phyloP scores from a whole-genome alignment of 1,140 invertebrate species.

The Oreohelix idahoensis region DNA sequence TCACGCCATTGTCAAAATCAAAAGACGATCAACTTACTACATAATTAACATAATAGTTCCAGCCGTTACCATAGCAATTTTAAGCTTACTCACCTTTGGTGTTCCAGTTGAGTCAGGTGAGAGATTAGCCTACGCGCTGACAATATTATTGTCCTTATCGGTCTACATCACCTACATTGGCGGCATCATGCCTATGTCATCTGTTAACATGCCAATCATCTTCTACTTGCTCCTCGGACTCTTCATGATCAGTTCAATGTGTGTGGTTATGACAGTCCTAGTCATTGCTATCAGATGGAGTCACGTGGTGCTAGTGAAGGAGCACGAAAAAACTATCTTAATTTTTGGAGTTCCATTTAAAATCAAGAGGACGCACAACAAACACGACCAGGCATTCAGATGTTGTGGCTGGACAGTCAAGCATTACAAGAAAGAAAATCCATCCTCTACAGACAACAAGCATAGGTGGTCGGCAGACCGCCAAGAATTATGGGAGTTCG shows the following conservation, averaged over 20 bases:
- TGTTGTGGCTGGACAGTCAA: not conserved
- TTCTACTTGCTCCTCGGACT: not conserved
- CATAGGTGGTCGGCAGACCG: not conserved
- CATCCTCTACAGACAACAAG: not conserved
- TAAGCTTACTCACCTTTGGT: conserved; percentile 57
- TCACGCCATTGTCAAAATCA: conserved; percentile 1
- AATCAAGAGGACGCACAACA: not conserved
- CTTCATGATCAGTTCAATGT: conserved; percentile 29
- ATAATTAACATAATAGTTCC: conserved; percentile 52
- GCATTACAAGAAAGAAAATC: not conserved
- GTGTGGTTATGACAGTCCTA: conserved; percentile 11
- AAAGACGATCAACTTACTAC: conserved; percentile 41
- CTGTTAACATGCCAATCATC: conserved; percentile 37
- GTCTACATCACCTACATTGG: conserved; percentile 69
- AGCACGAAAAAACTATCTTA: not conserved
- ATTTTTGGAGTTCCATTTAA: conserved; percentile 3
- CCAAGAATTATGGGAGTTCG: not conserved
- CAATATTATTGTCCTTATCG: conserved; percentile 68
- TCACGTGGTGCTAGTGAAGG: not conserved
- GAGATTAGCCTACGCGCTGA: conserved; percentile 63
- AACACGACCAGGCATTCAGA: not conserved
- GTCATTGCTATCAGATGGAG: conserved; percentile 28
- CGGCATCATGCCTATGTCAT: conserved; percentile 64
- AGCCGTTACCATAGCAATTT: conserved; percentile 52
- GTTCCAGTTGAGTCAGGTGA: conserved; percentile 67